These are phyloP conservation scores for Pandemis cinnamomeana DNA, from an alignment of 2,888 invertebrate species.

Conservation along the genomic window DNA sequence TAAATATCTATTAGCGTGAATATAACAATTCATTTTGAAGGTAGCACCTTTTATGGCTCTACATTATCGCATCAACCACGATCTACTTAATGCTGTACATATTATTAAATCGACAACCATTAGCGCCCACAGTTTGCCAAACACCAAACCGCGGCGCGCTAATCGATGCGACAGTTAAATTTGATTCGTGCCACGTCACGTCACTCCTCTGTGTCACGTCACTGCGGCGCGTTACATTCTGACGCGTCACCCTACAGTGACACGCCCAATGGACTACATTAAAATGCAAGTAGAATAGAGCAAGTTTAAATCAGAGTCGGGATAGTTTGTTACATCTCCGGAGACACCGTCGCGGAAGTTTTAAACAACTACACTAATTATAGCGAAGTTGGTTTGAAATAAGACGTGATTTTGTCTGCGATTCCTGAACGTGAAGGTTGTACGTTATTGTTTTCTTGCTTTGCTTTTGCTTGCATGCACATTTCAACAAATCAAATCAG, in stretches of 20 bases:
- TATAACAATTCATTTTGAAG: no score
- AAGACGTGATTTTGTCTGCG: conserved; percentile 21
- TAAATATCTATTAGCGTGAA: no score
- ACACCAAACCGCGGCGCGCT: not conserved
- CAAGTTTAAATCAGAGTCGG: conserved; percentile 29
- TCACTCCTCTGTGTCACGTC: not conserved
- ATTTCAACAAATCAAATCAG: not conserved
- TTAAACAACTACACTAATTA: conserved; percentile 33
- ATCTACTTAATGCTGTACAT: not conserved
- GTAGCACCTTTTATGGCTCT: not conserved
- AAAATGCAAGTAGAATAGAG: conserved; percentile 22
- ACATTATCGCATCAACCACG: not conserved
- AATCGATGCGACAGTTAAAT: conserved; percentile 14
- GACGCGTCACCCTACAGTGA: conserved; percentile 3
- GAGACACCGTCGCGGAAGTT: conserved; percentile 29
- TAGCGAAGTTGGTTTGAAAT: conserved; percentile 20
- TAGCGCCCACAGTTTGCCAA: not conserved
- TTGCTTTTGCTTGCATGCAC: not conserved
- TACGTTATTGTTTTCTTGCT: not conserved
- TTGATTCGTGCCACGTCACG: conserved; percentile 9
- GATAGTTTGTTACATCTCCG: conserved; percentile 12
- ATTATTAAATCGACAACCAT: conserved; percentile 5
- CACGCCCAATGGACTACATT: conserved; percentile 9
- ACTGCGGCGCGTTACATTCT: conserved; percentile 9
- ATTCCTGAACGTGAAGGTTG: conserved; percentile 12